Base-by-base conservation (phyloP, 2,888 invertebrate genomes). In the Linnaemya vulpina region DNA sequence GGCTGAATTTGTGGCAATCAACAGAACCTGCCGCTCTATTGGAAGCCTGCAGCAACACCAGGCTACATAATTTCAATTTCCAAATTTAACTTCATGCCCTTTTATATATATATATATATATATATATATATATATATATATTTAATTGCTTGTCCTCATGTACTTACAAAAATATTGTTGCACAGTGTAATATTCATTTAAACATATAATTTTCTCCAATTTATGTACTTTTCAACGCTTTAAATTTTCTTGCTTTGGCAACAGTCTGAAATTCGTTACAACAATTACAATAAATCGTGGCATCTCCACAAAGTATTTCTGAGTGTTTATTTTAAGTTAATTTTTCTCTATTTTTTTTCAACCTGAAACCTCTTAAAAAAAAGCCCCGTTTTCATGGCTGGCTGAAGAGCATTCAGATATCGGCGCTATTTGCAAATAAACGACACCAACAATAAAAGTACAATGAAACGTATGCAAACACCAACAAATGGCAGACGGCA, bases 351-450 rank as follows among this genome's bases (percentile, higher is more conserved):
- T 30, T 30, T 30, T 30, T 2, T 60, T 20, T 7, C 55, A 8
- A 35, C 5, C 35, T 1, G 38, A 68, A 77, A 70, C 40, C 62
- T 60, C 35, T 53, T 70, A 3, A 51, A 38, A 38, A 68, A 13
- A n/a, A 60, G 11, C 9, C 9, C 43, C 22, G 3, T 20, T 15
- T 65, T 58, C 40, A 38, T 67, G 73, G 22, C 43, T 65, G 40
- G 25, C 15, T 25, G 38, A n/a, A 25, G 15, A 51, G 20, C 58
- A 40, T 63, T 62, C 60, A 74, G 74, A 67, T 58, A 49, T 67
- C 58, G 22, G 60, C 60, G 10, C 49, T 46, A 58, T 58, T 80
- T 80, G 38, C 10, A 25, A 73, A 55, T 46, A 43, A 55, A 58
- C 17, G 55, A 65, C 65, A 65, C 73, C 25, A 13, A 2, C 74